Base-by-base conservation (phyloP, 2,113 vertebrate species). In the Tenrec ecaudatus region DNA sequence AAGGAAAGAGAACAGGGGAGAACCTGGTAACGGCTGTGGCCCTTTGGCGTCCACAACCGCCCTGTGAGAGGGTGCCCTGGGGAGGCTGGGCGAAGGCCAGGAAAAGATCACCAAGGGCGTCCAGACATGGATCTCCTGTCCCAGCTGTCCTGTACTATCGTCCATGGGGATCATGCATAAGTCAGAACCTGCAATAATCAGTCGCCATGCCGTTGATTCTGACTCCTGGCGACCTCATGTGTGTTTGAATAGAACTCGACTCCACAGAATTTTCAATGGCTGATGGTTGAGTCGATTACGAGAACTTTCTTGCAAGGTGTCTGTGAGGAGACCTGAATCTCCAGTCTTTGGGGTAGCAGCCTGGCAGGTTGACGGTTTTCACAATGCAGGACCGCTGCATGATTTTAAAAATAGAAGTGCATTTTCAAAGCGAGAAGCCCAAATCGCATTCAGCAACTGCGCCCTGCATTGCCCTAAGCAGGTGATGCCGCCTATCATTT, bases 381-480 rank as follows among this genome's bases (percentile, higher is more conserved):
- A 33, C 29, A 31, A 71, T 16, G 31, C n/a, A 33, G 69, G n/a
- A 16, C 17, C 31, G 6, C 3, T 11, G 20, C n/a, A 33, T 33
- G n/a, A 53, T 53, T 53, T 53, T 5, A 53, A 53, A 71, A 71
- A 71, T 71, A 71, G 31, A 71, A 83, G 76, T 29, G 64, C 14
- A 43, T 53, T 83, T 92, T 84, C 22, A 64, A 92, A 76, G 31
- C 20, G 20, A 58, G 40, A 85, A 93, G 25, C 58, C 57, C 58
- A 57, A 22, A 64, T 68, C 87, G 73, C 20, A 29, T 31, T 60
- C 60, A 43, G 19, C 1, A 47, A 10, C 12, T 6, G 47, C n/a
- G 1, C 43, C 10, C 11, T 69, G n/a, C 14, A 7, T 2, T 47
- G 17, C 9, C 7, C 12, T 68, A 64, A 6, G 64, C 8, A 78